phyloP scores from a whole-genome alignment of 2,113 vertebrate species.

The Rhinoptilus africanus region DNA sequence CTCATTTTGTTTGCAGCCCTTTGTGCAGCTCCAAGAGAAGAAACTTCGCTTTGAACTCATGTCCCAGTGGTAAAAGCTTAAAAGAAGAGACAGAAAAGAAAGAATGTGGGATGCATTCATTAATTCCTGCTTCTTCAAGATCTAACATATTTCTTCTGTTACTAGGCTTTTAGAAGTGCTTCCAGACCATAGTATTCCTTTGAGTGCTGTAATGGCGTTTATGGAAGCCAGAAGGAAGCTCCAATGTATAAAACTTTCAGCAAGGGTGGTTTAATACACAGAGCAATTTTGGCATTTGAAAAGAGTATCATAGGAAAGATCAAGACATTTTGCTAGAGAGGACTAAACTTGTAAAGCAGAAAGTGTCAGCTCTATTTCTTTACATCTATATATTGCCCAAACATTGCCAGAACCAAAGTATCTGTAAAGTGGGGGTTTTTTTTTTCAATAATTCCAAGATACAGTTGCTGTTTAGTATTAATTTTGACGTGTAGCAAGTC shows the following conservation, averaged over 20 bases:
- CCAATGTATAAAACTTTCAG: slow-evolving; percentile 38
- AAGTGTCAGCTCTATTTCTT: not conserved
- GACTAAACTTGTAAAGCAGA: not conserved
- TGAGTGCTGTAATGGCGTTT: slow-evolving; percentile 6
- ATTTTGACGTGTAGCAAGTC: not conserved
- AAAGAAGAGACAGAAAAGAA: not conserved
- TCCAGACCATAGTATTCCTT: slow-evolving; percentile 1
- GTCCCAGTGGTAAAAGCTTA: not conserved
- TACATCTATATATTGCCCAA: not conserved
- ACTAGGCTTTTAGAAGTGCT: not conserved
- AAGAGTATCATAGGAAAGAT: not conserved
- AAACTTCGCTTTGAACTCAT: not conserved
- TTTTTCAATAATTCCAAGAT: not conserved
- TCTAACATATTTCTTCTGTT: not conserved
- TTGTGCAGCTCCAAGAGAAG: not conserved
- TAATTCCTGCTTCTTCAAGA: slow-evolving; percentile 3
- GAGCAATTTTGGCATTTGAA: not conserved
- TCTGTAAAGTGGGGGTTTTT: not conserved
- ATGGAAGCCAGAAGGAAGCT: not conserved
- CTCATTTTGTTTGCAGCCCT: not conserved
- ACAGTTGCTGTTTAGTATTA: not conserved
- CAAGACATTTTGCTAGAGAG: not conserved
- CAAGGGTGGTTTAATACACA: not conserved
- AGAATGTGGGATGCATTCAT: not conserved
- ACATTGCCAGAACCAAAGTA: not conserved